Evolutionary conservation across 2,113 vertebrate species (phyloP).

Genomic region (Xiphophorus couchianus): DNA sequence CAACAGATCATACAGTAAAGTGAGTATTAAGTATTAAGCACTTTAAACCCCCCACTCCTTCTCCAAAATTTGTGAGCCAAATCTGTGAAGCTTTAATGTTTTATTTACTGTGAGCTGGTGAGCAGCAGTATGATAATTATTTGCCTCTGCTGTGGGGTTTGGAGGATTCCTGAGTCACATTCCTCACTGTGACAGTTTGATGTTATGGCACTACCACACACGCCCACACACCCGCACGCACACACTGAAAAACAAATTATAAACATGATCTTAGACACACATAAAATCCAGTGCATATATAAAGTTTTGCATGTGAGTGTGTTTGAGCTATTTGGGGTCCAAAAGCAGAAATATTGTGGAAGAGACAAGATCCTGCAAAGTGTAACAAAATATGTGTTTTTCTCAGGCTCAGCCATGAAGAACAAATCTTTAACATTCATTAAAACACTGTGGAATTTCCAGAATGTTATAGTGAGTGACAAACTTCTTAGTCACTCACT

Average conservation of each 20-base stretch:
- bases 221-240: neutral
- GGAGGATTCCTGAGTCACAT: conserved; percentile 39
- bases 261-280: conserved; percentile 20
- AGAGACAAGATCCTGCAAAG: neutral
- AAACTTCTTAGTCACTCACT: too few species aligned
- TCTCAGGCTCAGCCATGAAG: neutral
- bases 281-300: conserved; percentile 12
- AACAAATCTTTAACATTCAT: neutral
- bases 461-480: too few species aligned
- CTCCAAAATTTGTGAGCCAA: conserved; percentile 58
- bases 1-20: conserved; percentile 56
- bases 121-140: conserved; percentile 55
- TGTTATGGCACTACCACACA: conserved; percentile 3
- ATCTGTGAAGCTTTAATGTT: conserved; percentile 70
- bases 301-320: neutral
- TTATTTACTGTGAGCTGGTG: conserved; percentile 66
- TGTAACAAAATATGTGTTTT: neutral
- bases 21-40: conserved; percentile 70
- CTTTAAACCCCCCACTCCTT: conserved; percentile 55
- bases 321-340: conserved; percentile 8
- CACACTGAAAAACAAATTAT: conserved; percentile 1
- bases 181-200: conserved; percentile 45
- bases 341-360: neutral
- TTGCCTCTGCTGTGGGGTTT: conserved; percentile 38
- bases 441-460: neutral